Conservation (phyloP, 2,888 invertebrate genomes). For the Philereme vetulata region DNA sequence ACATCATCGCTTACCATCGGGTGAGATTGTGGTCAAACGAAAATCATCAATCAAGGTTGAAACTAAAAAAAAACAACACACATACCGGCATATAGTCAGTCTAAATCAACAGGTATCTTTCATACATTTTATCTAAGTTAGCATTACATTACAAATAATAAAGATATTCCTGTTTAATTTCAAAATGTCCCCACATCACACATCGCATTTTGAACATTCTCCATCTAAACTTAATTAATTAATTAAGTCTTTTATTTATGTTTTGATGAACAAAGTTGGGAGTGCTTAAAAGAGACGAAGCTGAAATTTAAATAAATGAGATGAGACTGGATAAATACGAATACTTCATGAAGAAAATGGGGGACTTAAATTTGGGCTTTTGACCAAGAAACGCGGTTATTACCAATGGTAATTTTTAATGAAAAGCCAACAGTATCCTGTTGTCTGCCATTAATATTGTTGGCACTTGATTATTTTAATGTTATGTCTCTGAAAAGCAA, state of each 20-base stretch:
- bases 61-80: too few species aligned
- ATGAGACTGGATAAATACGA: background rate
- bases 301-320: constrained; percentile 2
- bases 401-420: background rate
- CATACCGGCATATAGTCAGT: too few species aligned
- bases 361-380: background rate
- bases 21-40: too few species aligned
- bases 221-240: background rate
- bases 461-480: too few species aligned
- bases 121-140: too few species aligned
- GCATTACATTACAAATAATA: too few species aligned
- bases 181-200: too few species aligned
- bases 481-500: too few species aligned
- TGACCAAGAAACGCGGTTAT: background rate
- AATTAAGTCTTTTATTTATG: background rate
- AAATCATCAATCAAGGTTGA: too few species aligned
- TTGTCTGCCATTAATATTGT: background rate
- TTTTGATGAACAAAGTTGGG: constrained; percentile 4
- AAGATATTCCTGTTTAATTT: too few species aligned
- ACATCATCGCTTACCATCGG: too few species aligned
- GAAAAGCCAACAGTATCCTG: background rate
- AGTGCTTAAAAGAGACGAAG: constrained; percentile 1
- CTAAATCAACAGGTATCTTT: too few species aligned
- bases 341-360: background rate
- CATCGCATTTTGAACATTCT: background rate